phyloP scores from a whole-genome alignment of 2,113 vertebrate species.

The Heliornis fulica region DNA sequence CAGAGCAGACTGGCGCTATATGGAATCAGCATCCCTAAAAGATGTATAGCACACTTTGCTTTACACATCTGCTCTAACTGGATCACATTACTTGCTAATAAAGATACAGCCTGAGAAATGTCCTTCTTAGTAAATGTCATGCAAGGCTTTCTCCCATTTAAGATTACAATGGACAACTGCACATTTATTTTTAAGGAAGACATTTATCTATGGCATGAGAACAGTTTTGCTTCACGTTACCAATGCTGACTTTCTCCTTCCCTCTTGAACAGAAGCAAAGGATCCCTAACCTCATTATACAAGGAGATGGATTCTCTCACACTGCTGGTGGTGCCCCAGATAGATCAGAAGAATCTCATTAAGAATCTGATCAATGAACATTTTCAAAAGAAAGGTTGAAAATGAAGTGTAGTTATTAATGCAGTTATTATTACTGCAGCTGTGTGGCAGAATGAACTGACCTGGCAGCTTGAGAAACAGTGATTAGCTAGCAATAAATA shows the following conservation, averaged over 20 bases:
- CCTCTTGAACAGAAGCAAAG: not conserved
- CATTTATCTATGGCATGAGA: not conserved
- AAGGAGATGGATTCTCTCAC: not conserved
- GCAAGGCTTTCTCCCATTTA: not conserved
- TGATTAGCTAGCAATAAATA: not conserved
- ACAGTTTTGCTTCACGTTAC: not conserved
- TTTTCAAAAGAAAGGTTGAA: not conserved
- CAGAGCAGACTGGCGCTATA: not conserved
- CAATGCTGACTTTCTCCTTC: accelerated
- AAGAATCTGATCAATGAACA: not conserved
- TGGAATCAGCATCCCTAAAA: not conserved
- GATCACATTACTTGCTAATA: not conserved
- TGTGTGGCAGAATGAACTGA: not conserved
- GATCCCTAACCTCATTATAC: not conserved
- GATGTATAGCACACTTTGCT: not conserved
- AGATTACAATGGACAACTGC: not conserved
- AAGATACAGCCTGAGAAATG: not conserved
- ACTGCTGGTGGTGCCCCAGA: not conserved
- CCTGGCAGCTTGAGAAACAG: not conserved
- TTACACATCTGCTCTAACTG: not conserved
- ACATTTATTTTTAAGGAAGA: not conserved
- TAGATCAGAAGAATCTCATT: not conserved
- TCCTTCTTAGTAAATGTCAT: not conserved
- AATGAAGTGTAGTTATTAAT: not conserved
- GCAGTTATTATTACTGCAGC: not conserved